Base-by-base conservation (phyloP, 2,888 invertebrate genomes). In the Pimpla rufipes region DNA sequence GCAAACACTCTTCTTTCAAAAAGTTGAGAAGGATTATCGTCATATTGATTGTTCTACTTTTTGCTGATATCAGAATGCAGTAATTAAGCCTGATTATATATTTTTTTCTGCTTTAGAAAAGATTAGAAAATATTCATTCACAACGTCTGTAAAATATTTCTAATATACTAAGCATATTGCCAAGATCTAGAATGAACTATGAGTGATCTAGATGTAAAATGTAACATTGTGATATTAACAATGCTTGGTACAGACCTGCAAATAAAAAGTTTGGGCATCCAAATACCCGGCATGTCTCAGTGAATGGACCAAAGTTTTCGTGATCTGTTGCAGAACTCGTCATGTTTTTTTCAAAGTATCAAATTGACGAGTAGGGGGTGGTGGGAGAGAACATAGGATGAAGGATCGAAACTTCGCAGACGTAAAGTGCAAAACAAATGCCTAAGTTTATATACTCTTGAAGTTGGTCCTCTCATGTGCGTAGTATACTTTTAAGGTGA, bases 381-480 rank as follows among this genome's bases (percentile, higher is more conserved):
- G 40, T 6, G 7, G 16, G 37, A 62, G 8, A 40, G 16, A 40
- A 62, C 37, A 40, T 7, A 11, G 62, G 16, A 37, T 40, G 23
- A 13, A 57, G n/a, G 23, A 21, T n/a, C 1, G 16, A 1, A 37
- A 40, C 40, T 62, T 8, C 16, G 23, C 55, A 10, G 37, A 62
- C 2, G 62, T 0, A 16, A 18, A 1, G 40, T 35, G 2, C 40
- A 6, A 40, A 1, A 10, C 10, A 16, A 47, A 47, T 50, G 42
- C 5, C 79, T 13, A 66, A 74, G 47, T 64, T 57, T 23, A n/a
- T 67, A 47, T 11, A 59, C 59, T 73, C 55, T n/a, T 2, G 13
- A 29, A 47, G 50, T 55, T 40, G 42, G 42, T 35, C 66, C 29
- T 64, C 21, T 4, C 10, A 45, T 18, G 16, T 18, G 16, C 29